Evolutionary conservation across 2,888 invertebrate species (phyloP).

Genomic region (Petrolisthes manimaculis): DNA sequence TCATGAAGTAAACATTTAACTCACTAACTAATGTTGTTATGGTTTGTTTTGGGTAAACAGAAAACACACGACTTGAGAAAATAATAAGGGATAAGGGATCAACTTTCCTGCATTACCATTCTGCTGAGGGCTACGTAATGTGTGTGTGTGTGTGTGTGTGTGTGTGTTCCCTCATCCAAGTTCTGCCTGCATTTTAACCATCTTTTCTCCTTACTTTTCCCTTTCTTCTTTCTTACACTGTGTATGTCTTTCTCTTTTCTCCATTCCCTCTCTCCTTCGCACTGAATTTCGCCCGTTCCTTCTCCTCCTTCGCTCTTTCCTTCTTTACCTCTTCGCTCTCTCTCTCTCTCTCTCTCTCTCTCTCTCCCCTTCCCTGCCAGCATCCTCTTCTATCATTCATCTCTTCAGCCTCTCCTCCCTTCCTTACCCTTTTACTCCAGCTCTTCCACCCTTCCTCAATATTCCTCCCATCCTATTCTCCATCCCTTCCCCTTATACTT

Average conservation of each 20-base stretch:
- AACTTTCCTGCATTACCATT: too few species aligned
- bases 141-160: too few species aligned
- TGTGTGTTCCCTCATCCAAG: background rate
- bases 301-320: background rate
- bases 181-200: background rate
- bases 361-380: constrained; percentile 7
- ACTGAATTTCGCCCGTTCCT: background rate
- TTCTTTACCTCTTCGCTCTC: constrained; percentile 5
- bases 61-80: too few species aligned
- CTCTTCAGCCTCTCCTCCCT: background rate
- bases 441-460: background rate
- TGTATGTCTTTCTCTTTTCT: background rate
- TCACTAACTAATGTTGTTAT: too few species aligned
- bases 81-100: too few species aligned
- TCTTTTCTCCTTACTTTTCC: background rate
- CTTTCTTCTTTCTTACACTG: constrained; percentile 3
- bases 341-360: constrained; percentile 24
- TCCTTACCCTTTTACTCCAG: background rate
- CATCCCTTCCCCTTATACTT: background rate
- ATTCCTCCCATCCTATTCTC: background rate
- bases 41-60: too few species aligned
- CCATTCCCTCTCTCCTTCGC: constrained; percentile 5
- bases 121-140: too few species aligned
- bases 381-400: background rate
- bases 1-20: too few species aligned